phyloP scores from a whole-genome alignment of 2,888 invertebrate genomes.

The Drosophila atripex region DNA sequence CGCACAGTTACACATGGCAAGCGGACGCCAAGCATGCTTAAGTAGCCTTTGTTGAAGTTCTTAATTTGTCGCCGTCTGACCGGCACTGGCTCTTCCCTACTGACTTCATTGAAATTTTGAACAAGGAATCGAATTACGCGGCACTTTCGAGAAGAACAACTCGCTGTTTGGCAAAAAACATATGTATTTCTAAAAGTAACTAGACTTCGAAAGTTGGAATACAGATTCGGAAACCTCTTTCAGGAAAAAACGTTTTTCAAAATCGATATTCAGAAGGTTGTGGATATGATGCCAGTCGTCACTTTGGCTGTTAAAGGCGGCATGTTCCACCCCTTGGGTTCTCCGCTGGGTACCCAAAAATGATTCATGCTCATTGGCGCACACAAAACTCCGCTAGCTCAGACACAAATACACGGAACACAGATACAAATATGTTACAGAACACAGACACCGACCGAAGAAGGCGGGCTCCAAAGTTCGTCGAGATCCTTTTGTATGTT shows the following conservation, averaged over 20 bases:
- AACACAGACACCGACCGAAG: conserved; percentile 48
- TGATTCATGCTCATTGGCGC: conserved; percentile 77
- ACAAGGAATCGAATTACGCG: conserved; percentile 75
- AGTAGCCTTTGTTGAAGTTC: conserved; percentile 59
- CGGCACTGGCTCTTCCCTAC: conserved; percentile 19
- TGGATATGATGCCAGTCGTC: conserved; percentile 22
- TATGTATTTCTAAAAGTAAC: conserved; percentile 3
- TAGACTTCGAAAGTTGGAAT: background rate
- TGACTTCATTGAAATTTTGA: conserved; percentile 1
- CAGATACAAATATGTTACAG: conserved; percentile 4
- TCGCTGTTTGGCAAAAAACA: background rate
- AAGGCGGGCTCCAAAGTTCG: conserved; percentile 77
- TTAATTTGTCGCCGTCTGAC: conserved; percentile 72
- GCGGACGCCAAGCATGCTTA: conserved; percentile 73
- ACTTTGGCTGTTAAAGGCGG: conserved; percentile 38
- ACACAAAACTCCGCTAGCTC: conserved; percentile 27
- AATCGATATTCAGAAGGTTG: conserved; percentile 3
- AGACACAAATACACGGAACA: conserved; percentile 22
- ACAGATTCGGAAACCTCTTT: background rate
- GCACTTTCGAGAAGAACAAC: conserved; percentile 53
- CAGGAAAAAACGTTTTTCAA: background rate
- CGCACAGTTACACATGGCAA: conserved; percentile 27
- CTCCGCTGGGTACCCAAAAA: conserved; percentile 16
- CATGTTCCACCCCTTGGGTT: conserved; percentile 30
- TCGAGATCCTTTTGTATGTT: conserved; percentile 81